Base-by-base conservation (phyloP, 1,140 invertebrate species). In the Dufourea novaeangliae region DNA sequence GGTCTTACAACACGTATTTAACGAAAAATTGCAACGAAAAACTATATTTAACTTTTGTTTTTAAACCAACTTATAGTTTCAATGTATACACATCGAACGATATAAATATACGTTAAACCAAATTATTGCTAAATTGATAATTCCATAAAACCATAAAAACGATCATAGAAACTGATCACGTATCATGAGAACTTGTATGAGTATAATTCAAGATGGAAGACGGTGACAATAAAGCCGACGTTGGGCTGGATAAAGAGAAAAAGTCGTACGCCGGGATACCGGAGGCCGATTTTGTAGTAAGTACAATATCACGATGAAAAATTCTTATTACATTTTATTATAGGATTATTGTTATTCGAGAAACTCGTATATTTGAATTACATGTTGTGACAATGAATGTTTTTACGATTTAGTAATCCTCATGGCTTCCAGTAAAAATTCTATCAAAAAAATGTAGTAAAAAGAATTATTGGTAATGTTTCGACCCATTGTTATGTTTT, bases 241-340 rank as follows among this genome's bases (percentile, higher is more conserved):
- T 89, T 37, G 92, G 93, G 85, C 84, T 91, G 68, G 90, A 89
- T 67, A 89, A 92, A 84, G 94, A 96, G 83, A 94, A 94, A 89
- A 95, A 95, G 92, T 95, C 96, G 5, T 96, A 95, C 88, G 95
- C 95, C 50, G 96, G 96, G 64, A 97, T 97, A 85, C 96, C 96
- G 59, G 95, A 96, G 92, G 96, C 96, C 37, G 93, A 95, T 84
- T 97, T 97, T 94, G 94, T 97, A 74, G 96, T 97, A 87, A 88
- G 74, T 87, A 46, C 27, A 29, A 54, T 39, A 72, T 59, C 25
- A n/a, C 50, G 20, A 27, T 12, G 10, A 32, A 54, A 46, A 37
- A 34, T 64, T 46, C 29, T 14, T 10, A 11, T 14, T 20, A 20
- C 6, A 14, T 62, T 32, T 39, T 52, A 41, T 52, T 61, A 52